phyloP scores from a whole-genome alignment of 2,888 invertebrate species.

The Latrodectus hesperus region DNA sequence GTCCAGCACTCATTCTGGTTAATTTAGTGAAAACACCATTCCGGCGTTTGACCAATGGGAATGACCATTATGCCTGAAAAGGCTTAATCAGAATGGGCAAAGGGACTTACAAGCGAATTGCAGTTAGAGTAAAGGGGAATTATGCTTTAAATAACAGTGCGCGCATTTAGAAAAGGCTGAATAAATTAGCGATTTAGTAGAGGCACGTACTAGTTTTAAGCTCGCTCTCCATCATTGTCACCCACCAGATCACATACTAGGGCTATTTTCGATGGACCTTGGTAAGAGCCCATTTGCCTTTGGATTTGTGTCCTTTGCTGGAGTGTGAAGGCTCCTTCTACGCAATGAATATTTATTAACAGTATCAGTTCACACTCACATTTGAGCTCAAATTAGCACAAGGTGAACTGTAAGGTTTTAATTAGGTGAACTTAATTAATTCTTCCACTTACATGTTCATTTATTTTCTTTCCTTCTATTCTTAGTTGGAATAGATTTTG shows the following conservation, averaged over 20 bases:
- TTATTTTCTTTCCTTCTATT: too few relatives aligned
- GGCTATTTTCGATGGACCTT: not conserved
- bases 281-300: too few relatives aligned
- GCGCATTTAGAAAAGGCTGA: constrained; percentile 4
- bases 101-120: constrained; percentile 38
- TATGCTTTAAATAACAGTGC: not conserved
- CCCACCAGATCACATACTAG: not conserved
- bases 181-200: constrained; percentile 41
- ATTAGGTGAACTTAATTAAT: too few relatives aligned
- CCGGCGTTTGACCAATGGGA: constrained; percentile 14
- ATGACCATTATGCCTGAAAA: constrained; percentile 46
- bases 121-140: constrained; percentile 10
- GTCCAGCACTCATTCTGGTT: constrained; percentile 1
- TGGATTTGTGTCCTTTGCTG: too few relatives aligned
- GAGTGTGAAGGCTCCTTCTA: too few relatives aligned
- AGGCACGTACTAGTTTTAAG: constrained; percentile 19
- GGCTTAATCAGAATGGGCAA: constrained; percentile 36
- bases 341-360: too few relatives aligned
- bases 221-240: not conserved
- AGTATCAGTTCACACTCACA: too few relatives aligned
- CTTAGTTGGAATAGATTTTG: too few relatives aligned
- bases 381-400: too few relatives aligned
- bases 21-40: constrained; percentile 9
- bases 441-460: too few relatives aligned
- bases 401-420: too few relatives aligned